These are phyloP conservation scores for Melinaea marsaeus DNA, from an alignment of 2,888 invertebrate genomes.

Conservation along the genomic window DNA sequence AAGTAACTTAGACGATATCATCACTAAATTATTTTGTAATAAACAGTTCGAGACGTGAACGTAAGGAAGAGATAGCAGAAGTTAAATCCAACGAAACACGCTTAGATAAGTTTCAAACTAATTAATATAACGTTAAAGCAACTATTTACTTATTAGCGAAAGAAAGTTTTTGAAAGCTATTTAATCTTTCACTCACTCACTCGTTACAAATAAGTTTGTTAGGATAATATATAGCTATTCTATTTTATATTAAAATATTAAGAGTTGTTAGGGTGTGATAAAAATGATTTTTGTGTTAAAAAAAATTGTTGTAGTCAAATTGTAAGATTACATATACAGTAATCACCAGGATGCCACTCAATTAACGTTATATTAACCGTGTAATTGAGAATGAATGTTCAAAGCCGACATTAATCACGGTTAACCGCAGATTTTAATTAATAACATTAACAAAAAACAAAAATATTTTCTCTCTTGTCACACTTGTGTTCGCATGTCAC, in stretches of 20 bases:
- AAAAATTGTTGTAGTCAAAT: no score
- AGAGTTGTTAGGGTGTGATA: not conserved
- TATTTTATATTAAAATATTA: not conserved
- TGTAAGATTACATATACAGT: no score
- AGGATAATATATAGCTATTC: not conserved
- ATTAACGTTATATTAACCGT: no score
- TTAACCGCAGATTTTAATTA: no score
- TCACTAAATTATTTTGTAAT: not conserved
- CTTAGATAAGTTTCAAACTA: constrained; percentile 21
- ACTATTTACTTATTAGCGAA: constrained; percentile 25
- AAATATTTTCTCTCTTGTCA: no score
- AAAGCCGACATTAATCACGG: no score
- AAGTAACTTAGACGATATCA: no score
- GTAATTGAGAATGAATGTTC: no score
- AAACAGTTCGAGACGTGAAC: not conserved
- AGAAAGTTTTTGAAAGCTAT: constrained; percentile 22
- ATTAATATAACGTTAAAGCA: constrained; percentile 20
- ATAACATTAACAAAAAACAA: no score
- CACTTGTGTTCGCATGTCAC: not conserved
- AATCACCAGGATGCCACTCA: no score
- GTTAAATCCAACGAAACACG: constrained; percentile 17
- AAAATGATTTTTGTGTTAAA: no score
- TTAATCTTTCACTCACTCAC: constrained; percentile 17
- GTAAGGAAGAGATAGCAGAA: constrained; percentile 6
- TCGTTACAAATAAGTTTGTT: not conserved